Base-by-base conservation (phyloP, 2,797 vertebrate genomes). In the Platyrinchus mystaceus region DNA sequence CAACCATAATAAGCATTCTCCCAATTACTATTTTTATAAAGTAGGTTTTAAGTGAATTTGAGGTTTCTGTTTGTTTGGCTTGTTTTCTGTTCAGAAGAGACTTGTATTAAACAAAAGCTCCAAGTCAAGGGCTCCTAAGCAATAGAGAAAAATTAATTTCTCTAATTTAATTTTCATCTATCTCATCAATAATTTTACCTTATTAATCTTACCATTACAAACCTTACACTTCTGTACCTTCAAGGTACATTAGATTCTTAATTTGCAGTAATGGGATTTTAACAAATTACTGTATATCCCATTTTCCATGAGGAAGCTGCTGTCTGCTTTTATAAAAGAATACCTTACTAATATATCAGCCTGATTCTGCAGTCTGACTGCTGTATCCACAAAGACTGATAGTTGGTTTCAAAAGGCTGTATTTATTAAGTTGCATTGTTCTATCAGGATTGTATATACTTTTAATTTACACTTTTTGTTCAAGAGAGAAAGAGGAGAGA, bases 1-100 rank as follows among this genome's bases (percentile, higher is more conserved):
- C 7, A 79, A 73, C 1, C 3, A 59, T 14, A 75, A 30, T 3
- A 50, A 3, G 5, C 0, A 3, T 76, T 19, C 14, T 22, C 23
- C 63, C 20, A 49, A 55, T 26, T 63, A 5, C 3, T 63, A 63
- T 13, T 68, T 58, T 55, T 47, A 34, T 43, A 63, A 58, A 3
- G 8, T 44, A 56, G 2, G 23, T 89, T 77, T 75, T 44, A 71
- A 55, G 9, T 52, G 7, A 75, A 6, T 49, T 37, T 28, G 8
- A 43, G 5, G 2, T 4, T n/a, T 90, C 19, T 59, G 7, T 19
- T 32, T 47, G 2, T 6, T 47, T 44, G 9, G 1, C 52, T 49
- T 30, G 3, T 58, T 53, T 84, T 55, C 28, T 69, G 9, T 60
- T 76, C 28, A 60, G 53, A 67, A 76, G 4, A 64, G 5, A 56